Evolutionary conservation across 2,113 vertebrate genomes (phyloP), one percentile per base, ranked within the genome.

Genomic region (Coptodon rendalli): DNA sequence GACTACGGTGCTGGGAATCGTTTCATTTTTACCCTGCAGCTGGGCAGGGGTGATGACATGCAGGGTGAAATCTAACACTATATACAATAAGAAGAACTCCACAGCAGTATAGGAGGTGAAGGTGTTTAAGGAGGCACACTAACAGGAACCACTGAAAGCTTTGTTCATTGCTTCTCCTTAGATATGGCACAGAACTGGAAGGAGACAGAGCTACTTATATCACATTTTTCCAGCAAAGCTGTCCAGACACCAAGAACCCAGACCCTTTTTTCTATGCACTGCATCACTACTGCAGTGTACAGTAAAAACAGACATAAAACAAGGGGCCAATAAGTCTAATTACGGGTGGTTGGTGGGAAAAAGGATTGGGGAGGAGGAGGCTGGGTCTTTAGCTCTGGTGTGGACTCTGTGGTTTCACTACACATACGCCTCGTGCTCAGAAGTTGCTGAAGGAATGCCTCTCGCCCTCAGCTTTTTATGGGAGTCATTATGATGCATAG

Each of bases 401-500:
- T 89, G 90, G 93, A 94, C 93, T 90, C 85, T 95, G 95, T 61
- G 93, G 96, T 95, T 95, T 91, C 90, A 80, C 87, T 88, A 79
- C 89, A 90, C 95, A 94, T 92, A 90, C 83, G 93, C 90, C 93
- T 89, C 82, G 36, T 53, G 82, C 94, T 96, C 91, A 95, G 92
- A 95, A 94, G 92, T 94, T 87, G 92, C 92, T 85, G 82, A 66
- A 95, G 92, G 96, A 96, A 96, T 94, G 91, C 83, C 80, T 92
- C 93, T 94, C 19, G 63, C 90, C 94, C 86, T 93, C 90, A 81
- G 89, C 86, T 93, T 95, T 95, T 96, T 96, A 96, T 93, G 94
- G 93, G 83, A 89, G 86, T 93, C 93, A 95, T 96, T 96, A 96
- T 43, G 86, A 95, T 89, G 93, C 94, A 85, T 61, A 84, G 91